Conservation (phyloP, 2,888 invertebrate species). For the Eubasilissa splendida region DNA sequence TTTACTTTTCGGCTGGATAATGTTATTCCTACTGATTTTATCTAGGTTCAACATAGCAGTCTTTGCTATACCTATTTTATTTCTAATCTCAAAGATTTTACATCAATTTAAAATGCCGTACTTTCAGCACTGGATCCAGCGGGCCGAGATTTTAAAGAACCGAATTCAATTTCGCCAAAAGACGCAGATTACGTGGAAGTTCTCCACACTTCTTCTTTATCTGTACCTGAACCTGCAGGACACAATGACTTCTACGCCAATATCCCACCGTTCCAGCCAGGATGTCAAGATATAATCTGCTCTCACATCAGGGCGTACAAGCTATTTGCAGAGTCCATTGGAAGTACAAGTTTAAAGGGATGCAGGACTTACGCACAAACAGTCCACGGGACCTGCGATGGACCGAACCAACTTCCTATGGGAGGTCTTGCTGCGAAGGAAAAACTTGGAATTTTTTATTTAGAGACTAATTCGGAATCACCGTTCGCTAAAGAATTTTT, state of each 20-base stretch:
- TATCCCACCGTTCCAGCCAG: background rate
- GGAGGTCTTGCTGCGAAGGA: background rate
- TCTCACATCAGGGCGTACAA: background rate
- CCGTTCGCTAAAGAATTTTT: background rate
- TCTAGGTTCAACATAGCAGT: no score
- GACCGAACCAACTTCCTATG: background rate
- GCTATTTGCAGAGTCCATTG: background rate
- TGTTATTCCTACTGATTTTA: no score
- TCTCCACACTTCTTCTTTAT: background rate
- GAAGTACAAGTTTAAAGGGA: background rate
- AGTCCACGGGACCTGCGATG: background rate
- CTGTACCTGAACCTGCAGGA: background rate
- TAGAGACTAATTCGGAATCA: background rate
- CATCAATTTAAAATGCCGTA: background rate
- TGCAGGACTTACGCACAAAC: background rate
- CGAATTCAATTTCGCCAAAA: background rate
- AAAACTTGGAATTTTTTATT: background rate
- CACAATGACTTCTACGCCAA: conserved; percentile 5
- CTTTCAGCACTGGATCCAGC: conserved; percentile 11
- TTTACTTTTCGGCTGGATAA: no score
- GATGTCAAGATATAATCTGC: background rate
- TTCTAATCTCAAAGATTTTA: no score
- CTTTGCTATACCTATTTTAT: no score
- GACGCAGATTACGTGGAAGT: conserved; percentile 11
- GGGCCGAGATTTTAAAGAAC: background rate